Percentiles rank a stretch among this genome's conserved stretches.
Conservation (phyloP, 2,888 invertebrate species). For the Nyleta sp. region DNA sequence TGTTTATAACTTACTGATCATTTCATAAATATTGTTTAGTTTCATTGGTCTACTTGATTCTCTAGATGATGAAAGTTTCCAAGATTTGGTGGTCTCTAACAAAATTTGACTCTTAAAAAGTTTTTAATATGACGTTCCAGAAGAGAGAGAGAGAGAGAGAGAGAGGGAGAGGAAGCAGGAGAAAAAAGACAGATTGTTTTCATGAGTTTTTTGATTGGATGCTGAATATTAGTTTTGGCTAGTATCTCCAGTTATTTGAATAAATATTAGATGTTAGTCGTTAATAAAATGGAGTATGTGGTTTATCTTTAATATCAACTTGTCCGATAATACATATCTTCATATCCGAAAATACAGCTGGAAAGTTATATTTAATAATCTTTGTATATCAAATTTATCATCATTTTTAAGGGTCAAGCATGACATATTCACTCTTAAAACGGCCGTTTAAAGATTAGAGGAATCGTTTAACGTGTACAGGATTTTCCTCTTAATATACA, state of each 20-base stretch:
- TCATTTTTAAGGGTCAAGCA: too few relatives aligned
- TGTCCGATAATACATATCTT: too few relatives aligned
- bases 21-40: constrained; percentile 24
- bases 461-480: too few relatives aligned
- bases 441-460: too few relatives aligned
- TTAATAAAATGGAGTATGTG: too few relatives aligned
- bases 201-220: constrained; percentile 27
- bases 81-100: constrained; percentile 26
- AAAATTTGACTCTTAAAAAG: constrained; percentile 40
- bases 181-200: constrained; percentile 5
- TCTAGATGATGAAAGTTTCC: constrained; percentile 27
- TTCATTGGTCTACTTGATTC: constrained; percentile 22
- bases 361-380: too few relatives aligned
- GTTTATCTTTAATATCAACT: too few relatives aligned
- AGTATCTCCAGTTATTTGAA: constrained; percentile 16
- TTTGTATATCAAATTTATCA: too few relatives aligned
- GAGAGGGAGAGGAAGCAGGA: not conserved
- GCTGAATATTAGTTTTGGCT: constrained; percentile 21
- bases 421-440: too few relatives aligned
- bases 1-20: constrained; percentile 15
- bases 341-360: too few relatives aligned
- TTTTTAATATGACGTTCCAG: constrained; percentile 31
- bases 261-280: too few relatives aligned
- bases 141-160: constrained; percentile 1
- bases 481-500: too few relatives aligned